Evolutionary conservation across 2,888 invertebrate species (phyloP).

Genomic region (Agriopis aurantiaria): DNA sequence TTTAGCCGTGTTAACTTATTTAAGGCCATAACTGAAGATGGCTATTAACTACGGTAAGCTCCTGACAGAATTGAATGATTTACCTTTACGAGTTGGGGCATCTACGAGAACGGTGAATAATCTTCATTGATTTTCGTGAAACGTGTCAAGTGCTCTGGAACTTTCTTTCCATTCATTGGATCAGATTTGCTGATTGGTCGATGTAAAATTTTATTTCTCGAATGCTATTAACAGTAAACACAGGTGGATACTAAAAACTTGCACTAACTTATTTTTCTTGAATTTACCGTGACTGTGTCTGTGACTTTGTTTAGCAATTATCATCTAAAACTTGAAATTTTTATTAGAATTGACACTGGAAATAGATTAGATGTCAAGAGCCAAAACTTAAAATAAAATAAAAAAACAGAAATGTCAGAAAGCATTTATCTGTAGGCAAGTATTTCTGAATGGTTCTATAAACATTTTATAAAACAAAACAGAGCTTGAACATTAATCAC

Average conservation of each 20-base stretch:
- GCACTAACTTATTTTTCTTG: too few species aligned
- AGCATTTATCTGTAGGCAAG: not conserved
- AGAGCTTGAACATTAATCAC: conserved; percentile 45
- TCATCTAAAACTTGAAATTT: too few species aligned
- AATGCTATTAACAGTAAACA: too few species aligned
- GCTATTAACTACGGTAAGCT: conserved; percentile 39
- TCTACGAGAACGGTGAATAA: conserved; percentile 19
- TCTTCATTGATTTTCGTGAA: conserved; percentile 23
- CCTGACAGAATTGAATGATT: conserved; percentile 32
- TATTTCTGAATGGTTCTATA: not conserved
- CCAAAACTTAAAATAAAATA: not conserved
- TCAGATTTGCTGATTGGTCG: conserved; percentile 7
- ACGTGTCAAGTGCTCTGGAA: conserved; percentile 26
- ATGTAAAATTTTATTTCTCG: not conserved
- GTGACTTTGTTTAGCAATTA: too few species aligned
- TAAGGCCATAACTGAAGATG: conserved; percentile 42
- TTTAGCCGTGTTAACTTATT: conserved; percentile 47
- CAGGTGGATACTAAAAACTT: too few species aligned
- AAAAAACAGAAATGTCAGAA: not conserved
- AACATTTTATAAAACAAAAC: conserved; percentile 9
- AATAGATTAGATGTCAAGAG: too few species aligned
- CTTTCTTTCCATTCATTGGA: not conserved
- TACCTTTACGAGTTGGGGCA: conserved; percentile 25
- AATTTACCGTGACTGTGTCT: too few species aligned
- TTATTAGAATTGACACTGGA: too few species aligned